A percentile compares a stretch with the other conserved stretches of the same genome.
phyloP scores from a whole-genome alignment of 1,140 invertebrate genomes.

The Aphidius gifuensis region DNA sequence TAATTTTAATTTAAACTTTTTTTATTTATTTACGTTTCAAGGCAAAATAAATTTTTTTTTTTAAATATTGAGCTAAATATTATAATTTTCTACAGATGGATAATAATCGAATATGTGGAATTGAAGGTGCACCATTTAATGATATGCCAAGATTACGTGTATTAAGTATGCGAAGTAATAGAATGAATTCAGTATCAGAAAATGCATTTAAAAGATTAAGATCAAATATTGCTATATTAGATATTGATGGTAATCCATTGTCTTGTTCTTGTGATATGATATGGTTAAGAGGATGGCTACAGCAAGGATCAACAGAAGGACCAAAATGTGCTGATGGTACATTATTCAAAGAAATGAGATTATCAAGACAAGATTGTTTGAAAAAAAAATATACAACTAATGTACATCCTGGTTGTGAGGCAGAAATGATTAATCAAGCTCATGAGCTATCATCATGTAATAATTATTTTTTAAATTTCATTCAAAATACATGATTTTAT shows the following conservation, averaged over 20 bases:
- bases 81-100: slow-evolving; percentile 55
- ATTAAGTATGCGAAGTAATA: slow-evolving; percentile 75
- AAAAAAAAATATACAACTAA: slow-evolving; percentile 56
- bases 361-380: slow-evolving; percentile 67
- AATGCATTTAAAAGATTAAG: slow-evolving; percentile 71
- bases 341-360: slow-evolving; percentile 66
- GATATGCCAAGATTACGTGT: slow-evolving; percentile 78
- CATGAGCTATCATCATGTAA: slow-evolving; percentile 35
- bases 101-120: slow-evolving; percentile 69
- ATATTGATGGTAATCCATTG: slow-evolving; percentile 83
- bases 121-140: slow-evolving; percentile 72
- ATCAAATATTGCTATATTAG: slow-evolving; percentile 76
- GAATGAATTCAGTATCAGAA: slow-evolving; percentile 71
- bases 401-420: slow-evolving; percentile 62
- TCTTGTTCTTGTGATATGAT: slow-evolving; percentile 75
- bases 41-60: too few relatives aligned
- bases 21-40: too few relatives aligned
- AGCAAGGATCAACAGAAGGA: slow-evolving; percentile 66
- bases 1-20: too few relatives aligned
- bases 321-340: slow-evolving; percentile 74
- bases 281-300: slow-evolving; percentile 79
- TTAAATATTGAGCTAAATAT: too few relatives aligned
- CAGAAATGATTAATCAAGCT: slow-evolving; percentile 58
- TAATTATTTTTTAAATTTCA: slow-evolving; percentile 5
- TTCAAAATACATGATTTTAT: slow-evolving; percentile 6